A percentile compares a stretch with the other conserved stretches of the same genome.
Conservation (phyloP, 2,888 invertebrate species). For the Ametastegia equiseti region DNA sequence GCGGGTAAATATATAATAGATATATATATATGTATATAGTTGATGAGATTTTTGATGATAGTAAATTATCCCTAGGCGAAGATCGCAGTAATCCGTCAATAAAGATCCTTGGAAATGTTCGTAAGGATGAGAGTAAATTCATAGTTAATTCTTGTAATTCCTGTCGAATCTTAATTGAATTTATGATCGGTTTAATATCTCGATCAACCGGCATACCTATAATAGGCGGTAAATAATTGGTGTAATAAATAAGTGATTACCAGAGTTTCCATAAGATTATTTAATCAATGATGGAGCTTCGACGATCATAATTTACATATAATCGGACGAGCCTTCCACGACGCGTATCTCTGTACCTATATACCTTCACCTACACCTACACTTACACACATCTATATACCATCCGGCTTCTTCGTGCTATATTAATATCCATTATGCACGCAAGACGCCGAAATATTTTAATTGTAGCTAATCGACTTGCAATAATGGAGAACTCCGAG, state of each 20-base stretch:
- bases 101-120: constrained; percentile 27
- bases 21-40: no score
- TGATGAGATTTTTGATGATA: no score
- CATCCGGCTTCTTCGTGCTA: constrained; percentile 58
- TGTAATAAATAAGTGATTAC: constrained; percentile 75
- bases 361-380: not conserved
- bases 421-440: constrained; percentile 75
- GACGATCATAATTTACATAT: constrained; percentile 69
- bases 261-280: constrained; percentile 67
- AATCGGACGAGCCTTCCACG: constrained; percentile 38
- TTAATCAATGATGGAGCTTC: constrained; percentile 72
- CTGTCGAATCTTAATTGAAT: constrained; percentile 65
- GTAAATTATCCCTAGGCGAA: no score
- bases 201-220: constrained; percentile 62
- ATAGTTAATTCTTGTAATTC: constrained; percentile 55
- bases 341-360: no score
- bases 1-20: not conserved
- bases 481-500: constrained; percentile 69
- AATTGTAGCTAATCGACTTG: constrained; percentile 75
- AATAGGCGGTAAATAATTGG: constrained; percentile 72
- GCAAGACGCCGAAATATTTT: constrained; percentile 75
- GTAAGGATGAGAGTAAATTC: constrained; percentile 67
- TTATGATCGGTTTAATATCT: constrained; percentile 62
- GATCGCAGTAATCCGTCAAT: not conserved
- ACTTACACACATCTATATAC: not conserved